Base-by-base conservation (phyloP, 2,888 invertebrate species). In the Priocnemis perturbator region DNA sequence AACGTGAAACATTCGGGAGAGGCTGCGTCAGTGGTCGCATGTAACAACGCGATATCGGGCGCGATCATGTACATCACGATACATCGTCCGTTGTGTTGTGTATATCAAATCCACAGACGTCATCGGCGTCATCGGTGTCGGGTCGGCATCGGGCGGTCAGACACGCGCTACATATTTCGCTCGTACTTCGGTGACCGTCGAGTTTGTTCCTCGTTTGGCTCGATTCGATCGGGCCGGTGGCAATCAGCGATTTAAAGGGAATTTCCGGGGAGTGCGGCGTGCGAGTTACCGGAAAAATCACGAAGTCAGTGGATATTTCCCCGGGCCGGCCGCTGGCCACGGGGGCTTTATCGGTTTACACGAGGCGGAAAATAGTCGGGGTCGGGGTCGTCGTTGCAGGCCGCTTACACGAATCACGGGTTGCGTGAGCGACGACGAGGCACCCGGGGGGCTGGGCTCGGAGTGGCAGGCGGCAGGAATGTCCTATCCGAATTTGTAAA, bases 221-320 rank as follows among this genome's bases (percentile, higher is more conserved):
- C 65, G 71, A 66, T 67, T 76, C 62, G 67, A 50, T 59, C 14
- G 37, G 37, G 37, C 7, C 11, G 65, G 70, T 68, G 60, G 52
- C 73, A 71, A 76, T 79, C 76, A 73, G 67, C 57, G 65, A 67
- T 78, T 73, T 71, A 73, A 73, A 64, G 69, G 53, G 71, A 70
- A 79, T 69, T 76, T 78, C 73, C 76, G 72, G 73, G 26, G 26
- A 26, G 56, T 58, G 64, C 26, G 44, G n/a, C 17, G 71, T 61
- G 5, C 56, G 45, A 60, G 21, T 37, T 21, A 48, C 19, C 23
- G 53, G 44, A 67, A 59, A 70, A 78, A 67, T 77, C 60, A 57
- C 76, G 23, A 70, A 68, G 66, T 50, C 66, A 47, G 65, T 67
- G 64, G 70, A 64, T 66, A 66, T 71, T 65, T 63, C 62, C 62